These are phyloP conservation scores for Arrhopalites spinosus DNA, from an alignment of 2,888 invertebrate genomes.

Conservation along the genomic window DNA sequence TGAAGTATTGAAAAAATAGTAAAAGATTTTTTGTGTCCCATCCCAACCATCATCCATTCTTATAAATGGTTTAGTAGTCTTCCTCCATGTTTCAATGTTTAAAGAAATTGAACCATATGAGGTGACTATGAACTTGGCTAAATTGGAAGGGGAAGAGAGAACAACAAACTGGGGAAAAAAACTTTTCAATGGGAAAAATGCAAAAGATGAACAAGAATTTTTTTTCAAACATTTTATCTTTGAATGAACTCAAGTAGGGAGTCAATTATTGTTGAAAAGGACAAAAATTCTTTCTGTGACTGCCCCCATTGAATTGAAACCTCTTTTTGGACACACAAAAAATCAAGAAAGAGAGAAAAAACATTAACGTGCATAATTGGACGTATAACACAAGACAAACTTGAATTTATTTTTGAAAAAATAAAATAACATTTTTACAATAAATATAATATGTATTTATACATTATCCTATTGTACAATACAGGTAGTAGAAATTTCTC, in stretches of 20 bases:
- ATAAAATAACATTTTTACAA: background rate
- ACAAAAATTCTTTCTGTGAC: constrained; percentile 10
- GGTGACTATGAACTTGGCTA: background rate
- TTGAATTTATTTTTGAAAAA: constrained; percentile 1
- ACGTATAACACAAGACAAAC: background rate
- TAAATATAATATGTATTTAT: too few relatives aligned
- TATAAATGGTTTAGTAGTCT: too few relatives aligned
- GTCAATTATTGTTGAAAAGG: constrained; percentile 48
- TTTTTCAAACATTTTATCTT: background rate
- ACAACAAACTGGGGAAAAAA: background rate
- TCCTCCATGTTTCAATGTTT: too few relatives aligned
- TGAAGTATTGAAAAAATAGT: too few relatives aligned
- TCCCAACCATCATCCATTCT: too few relatives aligned
- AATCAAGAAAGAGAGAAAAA: too few relatives aligned
- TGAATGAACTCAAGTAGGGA: constrained; percentile 46
- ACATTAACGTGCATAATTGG: background rate
- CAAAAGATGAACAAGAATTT: constrained; percentile 9
- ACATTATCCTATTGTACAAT: constrained; percentile 1
- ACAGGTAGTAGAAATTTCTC: constrained; percentile 22
- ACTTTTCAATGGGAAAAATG: background rate
- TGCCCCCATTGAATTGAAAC: too few relatives aligned
- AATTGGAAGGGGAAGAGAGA: background rate
- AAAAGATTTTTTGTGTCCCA: too few relatives aligned
- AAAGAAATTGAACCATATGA: constrained; percentile 16
- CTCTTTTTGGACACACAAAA: too few relatives aligned